Percentiles rank a stretch among this genome's conserved stretches.
These are phyloP conservation scores for Dendrolimus houi DNA, from an alignment of 2,888 invertebrate species.

Conservation along the genomic window DNA sequence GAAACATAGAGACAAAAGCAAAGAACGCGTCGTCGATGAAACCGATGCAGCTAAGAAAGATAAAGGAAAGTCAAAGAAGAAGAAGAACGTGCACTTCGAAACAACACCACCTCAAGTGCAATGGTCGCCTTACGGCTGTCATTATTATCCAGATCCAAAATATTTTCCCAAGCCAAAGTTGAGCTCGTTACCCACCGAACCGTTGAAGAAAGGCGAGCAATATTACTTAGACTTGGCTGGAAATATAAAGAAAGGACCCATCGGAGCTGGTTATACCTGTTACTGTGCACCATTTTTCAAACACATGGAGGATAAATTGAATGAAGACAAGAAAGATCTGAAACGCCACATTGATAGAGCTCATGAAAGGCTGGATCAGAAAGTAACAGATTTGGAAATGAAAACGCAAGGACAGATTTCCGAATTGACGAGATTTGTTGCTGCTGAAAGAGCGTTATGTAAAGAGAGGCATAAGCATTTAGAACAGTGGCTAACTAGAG, in stretches of 20 bases:
- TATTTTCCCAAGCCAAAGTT: constrained; percentile 90
- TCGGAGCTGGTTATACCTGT: constrained; percentile 95
- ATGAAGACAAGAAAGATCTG: constrained; percentile 86
- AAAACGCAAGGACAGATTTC: constrained; percentile 84
- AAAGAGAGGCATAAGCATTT: constrained; percentile 80
- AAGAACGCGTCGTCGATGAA: constrained; percentile 73
- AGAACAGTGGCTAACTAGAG: constrained; percentile 82
- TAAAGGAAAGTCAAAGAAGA: constrained; percentile 58
- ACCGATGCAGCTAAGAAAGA: constrained; percentile 63
- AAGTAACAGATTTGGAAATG: constrained; percentile 87
- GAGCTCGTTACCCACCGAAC: constrained; percentile 90
- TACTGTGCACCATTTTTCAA: constrained; percentile 95
- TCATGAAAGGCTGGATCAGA: constrained; percentile 86
- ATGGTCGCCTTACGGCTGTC: constrained; percentile 95
- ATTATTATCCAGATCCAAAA: constrained; percentile 90
- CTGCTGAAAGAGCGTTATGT: constrained; percentile 78
- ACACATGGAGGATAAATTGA: constrained; percentile 89
- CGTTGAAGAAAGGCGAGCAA: constrained; percentile 91
- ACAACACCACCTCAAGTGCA: constrained; percentile 60
- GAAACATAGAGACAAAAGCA: constrained; percentile 63
- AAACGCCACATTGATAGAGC: constrained; percentile 87
- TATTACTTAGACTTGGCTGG: constrained; percentile 96
- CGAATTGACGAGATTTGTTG: constrained; percentile 80
- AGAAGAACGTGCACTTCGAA: constrained; percentile 76
- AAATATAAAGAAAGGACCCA: constrained; percentile 95